phyloP scores from a whole-genome alignment of 2,888 invertebrate species.

The Lobophora halterata region DNA sequence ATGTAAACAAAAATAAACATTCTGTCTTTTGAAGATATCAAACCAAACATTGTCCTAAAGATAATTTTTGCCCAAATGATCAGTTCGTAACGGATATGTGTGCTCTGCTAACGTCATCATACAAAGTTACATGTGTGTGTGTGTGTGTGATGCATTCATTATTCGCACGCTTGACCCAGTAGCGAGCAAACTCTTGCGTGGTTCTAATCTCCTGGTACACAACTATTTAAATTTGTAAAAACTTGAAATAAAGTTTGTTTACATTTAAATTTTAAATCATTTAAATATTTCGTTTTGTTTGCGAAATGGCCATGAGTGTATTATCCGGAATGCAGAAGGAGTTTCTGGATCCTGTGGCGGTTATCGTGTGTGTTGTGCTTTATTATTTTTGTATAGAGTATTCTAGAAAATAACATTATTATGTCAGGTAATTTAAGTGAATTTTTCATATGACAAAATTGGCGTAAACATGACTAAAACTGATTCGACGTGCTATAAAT shows the following conservation, averaged over 20 bases:
- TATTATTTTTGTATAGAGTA: conserved; percentile 25
- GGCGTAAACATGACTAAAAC: too few relatives aligned
- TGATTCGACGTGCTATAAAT: too few relatives aligned
- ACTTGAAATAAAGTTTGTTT: too few relatives aligned
- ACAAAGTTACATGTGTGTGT: conserved; percentile 16
- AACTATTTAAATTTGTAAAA: conserved; percentile 10
- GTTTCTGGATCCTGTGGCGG: conserved; percentile 31
- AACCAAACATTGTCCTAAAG: too few relatives aligned
- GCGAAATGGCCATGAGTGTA: conserved; percentile 46
- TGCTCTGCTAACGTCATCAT: too few relatives aligned
- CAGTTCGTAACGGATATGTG: too few relatives aligned
- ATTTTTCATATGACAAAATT: too few relatives aligned
- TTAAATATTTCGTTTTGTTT: conserved; percentile 14
- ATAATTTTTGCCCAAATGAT: too few relatives aligned
- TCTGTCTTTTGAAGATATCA: too few relatives aligned
- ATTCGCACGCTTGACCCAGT: conserved; percentile 44
- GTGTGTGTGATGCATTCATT: conserved; percentile 17
- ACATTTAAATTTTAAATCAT: too few relatives aligned
- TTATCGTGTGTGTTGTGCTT: conserved; percentile 44
- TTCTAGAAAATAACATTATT: conserved; percentile 1
- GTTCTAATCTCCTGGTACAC: conserved; percentile 42
- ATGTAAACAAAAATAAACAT: too few relatives aligned
- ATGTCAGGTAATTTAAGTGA: too few relatives aligned
- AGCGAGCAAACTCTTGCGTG: conserved; percentile 34
- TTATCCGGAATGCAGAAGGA: conserved; percentile 34